These are phyloP conservation scores for Xestia ashworthii DNA, from an alignment of 2,888 invertebrate genomes.

Conservation along the genomic window DNA sequence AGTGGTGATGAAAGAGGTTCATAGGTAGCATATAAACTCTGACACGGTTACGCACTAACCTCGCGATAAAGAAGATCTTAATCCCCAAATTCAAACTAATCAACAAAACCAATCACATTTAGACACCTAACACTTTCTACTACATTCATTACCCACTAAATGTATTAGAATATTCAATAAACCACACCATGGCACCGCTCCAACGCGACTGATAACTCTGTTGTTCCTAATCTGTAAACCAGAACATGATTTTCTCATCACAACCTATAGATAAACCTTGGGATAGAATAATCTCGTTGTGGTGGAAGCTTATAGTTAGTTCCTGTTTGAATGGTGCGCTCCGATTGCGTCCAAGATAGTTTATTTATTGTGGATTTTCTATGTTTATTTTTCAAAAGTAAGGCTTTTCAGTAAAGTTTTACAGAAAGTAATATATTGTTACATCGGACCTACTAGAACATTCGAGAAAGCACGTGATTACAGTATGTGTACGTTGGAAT, in stretches of 20 bases:
- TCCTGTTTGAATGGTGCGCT: conserved; percentile 56
- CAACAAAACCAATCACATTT: conserved; percentile 40
- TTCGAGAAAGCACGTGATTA: too few species aligned
- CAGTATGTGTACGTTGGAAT: too few species aligned
- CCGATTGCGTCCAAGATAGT: conserved; percentile 32
- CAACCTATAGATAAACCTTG: conserved; percentile 67
- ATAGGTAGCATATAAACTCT: too few species aligned
- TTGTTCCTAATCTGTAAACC: conserved; percentile 66
- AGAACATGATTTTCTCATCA: conserved; percentile 73
- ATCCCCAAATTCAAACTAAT: neutral
- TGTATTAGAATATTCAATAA: conserved; percentile 65
- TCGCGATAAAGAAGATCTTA: too few species aligned
- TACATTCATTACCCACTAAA: conserved; percentile 31
- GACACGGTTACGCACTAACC: too few species aligned
- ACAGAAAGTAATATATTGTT: neutral
- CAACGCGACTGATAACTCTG: conserved; percentile 59
- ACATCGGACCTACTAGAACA: too few species aligned
- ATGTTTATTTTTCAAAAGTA: neutral
- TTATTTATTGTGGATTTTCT: neutral
- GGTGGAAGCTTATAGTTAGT: conserved; percentile 66
- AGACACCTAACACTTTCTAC: neutral
- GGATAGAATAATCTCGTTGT: conserved; percentile 66
- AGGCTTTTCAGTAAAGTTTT: neutral
- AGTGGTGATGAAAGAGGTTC: too few species aligned
- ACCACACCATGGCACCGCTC: conserved; percentile 47